phyloP scores from a whole-genome alignment of 2,797 vertebrate genomes.

The Pangasius krempfi region DNA sequence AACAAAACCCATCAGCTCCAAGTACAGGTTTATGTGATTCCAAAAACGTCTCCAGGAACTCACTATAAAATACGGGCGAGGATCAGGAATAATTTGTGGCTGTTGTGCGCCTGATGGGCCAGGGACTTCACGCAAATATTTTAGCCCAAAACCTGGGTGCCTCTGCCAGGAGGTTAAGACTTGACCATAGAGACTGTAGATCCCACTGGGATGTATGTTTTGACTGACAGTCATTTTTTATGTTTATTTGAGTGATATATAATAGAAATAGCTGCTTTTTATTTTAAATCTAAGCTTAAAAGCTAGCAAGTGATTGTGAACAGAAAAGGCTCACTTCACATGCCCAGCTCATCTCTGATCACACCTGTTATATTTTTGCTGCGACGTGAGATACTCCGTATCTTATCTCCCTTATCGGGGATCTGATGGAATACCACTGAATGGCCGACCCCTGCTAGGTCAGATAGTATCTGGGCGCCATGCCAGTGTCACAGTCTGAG shows the following conservation, averaged over 20 bases:
- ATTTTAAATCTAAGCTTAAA: too few relatives aligned
- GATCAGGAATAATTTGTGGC: not conserved
- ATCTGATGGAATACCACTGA: conserved; percentile 20
- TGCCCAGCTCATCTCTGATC: too few relatives aligned
- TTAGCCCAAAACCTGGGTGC: too few relatives aligned
- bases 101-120: too few relatives aligned
- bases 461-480: conserved; percentile 31
- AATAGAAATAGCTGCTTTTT: too few relatives aligned
- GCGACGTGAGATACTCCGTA: not conserved
- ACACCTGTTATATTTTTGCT: not conserved
- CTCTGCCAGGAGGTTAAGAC: too few relatives aligned
- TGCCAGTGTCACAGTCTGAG: conserved; percentile 31
- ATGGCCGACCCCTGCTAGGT: conserved; percentile 23
- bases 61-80: too few relatives aligned
- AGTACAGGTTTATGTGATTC: not conserved
- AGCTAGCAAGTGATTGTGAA: not conserved
- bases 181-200: too few relatives aligned
- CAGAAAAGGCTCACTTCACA: not conserved
- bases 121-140: not conserved
- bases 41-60: not conserved
- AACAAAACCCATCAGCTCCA: not conserved
- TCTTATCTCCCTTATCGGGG: not conserved
- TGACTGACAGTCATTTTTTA: too few relatives aligned
- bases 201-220: too few relatives aligned
- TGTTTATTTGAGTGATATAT: too few relatives aligned